Conservation (phyloP, 2,888 invertebrate species). For the Rutpela maculata region DNA sequence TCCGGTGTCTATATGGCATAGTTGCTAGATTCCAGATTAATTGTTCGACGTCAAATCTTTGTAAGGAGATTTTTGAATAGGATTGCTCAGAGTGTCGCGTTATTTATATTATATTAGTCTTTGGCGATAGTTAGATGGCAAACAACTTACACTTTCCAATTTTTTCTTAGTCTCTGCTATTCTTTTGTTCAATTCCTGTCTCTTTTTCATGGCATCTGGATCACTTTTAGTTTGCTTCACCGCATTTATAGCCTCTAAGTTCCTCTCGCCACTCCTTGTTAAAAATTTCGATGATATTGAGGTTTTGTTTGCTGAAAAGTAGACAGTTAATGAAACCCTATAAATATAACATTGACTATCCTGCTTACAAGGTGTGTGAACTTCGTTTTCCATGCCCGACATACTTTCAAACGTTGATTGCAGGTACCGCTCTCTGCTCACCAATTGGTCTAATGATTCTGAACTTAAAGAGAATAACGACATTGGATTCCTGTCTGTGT, state of each 20-base stretch:
- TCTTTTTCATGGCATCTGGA: constrained; percentile 79
- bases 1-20: too few relatives aligned
- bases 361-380: constrained; percentile 57
- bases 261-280: constrained; percentile 69
- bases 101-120: too few relatives aligned
- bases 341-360: neutral
- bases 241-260: constrained; percentile 76
- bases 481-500: constrained; percentile 84
- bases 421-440: constrained; percentile 78
- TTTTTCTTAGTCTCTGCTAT: constrained; percentile 90
- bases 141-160: constrained; percentile 87
- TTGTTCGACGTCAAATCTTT: too few relatives aligned
- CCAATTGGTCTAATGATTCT: constrained; percentile 79
- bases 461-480: constrained; percentile 85
- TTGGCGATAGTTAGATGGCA: neutral
- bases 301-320: constrained; percentile 74
- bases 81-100: too few relatives aligned
- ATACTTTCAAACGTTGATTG: constrained; percentile 84
- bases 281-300: constrained; percentile 81
- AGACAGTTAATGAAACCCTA: neutral
- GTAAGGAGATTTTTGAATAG: too few relatives aligned
- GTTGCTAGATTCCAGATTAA: too few relatives aligned
- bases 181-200: constrained; percentile 88
- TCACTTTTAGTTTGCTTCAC: constrained; percentile 78
- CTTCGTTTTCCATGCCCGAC: constrained; percentile 78